These are phyloP conservation scores for Hippocampus abdominalis DNA, from an alignment of 2,113 vertebrate genomes.

Conservation along the genomic window DNA sequence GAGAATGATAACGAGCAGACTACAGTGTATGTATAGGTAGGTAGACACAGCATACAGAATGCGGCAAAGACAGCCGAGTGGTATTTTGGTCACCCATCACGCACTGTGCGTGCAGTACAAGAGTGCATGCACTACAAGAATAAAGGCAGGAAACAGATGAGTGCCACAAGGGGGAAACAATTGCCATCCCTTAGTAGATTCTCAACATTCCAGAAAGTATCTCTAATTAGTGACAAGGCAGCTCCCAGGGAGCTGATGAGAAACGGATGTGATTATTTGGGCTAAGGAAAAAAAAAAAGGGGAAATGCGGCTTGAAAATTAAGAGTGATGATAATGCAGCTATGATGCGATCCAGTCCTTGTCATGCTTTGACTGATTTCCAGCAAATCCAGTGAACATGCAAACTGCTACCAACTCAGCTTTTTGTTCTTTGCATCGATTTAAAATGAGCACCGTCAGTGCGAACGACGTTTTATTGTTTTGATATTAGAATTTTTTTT, in stretches of 20 bases:
- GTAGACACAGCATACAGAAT: slow-evolving; percentile 22
- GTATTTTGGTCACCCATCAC: slow-evolving; percentile 50
- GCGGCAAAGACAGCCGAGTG: slow-evolving; percentile 45
- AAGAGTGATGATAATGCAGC: slow-evolving; percentile 23
- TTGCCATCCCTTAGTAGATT: slow-evolving; percentile 51
- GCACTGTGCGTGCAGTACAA: slow-evolving; percentile 42
- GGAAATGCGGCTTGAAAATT: slow-evolving; percentile 30
- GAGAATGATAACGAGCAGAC: neutral
- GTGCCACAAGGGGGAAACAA: slow-evolving; percentile 51
- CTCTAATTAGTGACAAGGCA: slow-evolving; percentile 68
- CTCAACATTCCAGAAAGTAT: slow-evolving; percentile 61
- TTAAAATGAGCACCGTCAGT: slow-evolving; percentile 51
- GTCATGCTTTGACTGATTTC: slow-evolving; percentile 37
- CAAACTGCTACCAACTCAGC: neutral
- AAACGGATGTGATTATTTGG: slow-evolving; percentile 70
- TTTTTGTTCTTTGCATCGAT: slow-evolving; percentile 27
- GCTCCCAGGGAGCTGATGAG: slow-evolving; percentile 52
- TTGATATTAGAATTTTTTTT: slow-evolving; percentile 15
- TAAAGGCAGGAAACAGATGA: slow-evolving; percentile 70
- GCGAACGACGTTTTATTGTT: slow-evolving; percentile 59
- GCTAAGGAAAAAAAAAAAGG: slow-evolving; percentile 15
- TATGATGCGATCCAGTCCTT: slow-evolving; percentile 24
- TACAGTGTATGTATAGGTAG: neutral
- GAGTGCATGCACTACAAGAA: slow-evolving; percentile 55
- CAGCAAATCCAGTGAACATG: slow-evolving; percentile 23